These are phyloP conservation scores for Strix aluco DNA, from an alignment of 2,113 vertebrate genomes.

Conservation along the genomic window DNA sequence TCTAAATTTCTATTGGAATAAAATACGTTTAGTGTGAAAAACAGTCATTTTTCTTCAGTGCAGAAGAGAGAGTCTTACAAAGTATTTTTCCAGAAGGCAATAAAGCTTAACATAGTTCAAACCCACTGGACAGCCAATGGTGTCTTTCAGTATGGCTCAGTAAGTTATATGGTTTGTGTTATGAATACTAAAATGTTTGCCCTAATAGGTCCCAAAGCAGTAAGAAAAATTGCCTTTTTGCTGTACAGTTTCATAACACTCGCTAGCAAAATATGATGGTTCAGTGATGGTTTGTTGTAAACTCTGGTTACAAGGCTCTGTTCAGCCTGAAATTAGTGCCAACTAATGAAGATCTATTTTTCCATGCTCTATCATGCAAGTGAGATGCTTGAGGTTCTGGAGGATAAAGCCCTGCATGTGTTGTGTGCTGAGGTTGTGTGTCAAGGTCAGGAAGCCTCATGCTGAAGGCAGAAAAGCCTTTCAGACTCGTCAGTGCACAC, in stretches of 20 bases:
- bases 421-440: neutral
- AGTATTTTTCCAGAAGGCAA: constrained; percentile 14
- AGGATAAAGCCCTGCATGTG: neutral
- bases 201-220: constrained; percentile 17
- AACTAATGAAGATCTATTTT: neutral
- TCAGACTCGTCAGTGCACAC: neutral
- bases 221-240: constrained; percentile 6
- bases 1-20: constrained; percentile 20
- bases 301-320: neutral
- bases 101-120: constrained; percentile 39
- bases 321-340: neutral
- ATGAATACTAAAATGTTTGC: neutral
- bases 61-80: constrained; percentile 17
- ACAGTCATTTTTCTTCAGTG: neutral
- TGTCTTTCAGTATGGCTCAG: constrained; percentile 1
- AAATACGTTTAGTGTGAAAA: neutral
- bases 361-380: rapidly evolving
- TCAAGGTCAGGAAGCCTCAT: neutral
- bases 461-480: neutral
- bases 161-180: neutral
- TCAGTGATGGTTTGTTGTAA: neutral
- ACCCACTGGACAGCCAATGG: neutral
- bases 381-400: neutral
- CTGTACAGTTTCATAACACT: neutral
- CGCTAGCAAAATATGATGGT: neutral